These are phyloP conservation scores for Chaetophractus vellerosus DNA, from an alignment of 2,797 vertebrate genomes.

Conservation along the genomic window DNA sequence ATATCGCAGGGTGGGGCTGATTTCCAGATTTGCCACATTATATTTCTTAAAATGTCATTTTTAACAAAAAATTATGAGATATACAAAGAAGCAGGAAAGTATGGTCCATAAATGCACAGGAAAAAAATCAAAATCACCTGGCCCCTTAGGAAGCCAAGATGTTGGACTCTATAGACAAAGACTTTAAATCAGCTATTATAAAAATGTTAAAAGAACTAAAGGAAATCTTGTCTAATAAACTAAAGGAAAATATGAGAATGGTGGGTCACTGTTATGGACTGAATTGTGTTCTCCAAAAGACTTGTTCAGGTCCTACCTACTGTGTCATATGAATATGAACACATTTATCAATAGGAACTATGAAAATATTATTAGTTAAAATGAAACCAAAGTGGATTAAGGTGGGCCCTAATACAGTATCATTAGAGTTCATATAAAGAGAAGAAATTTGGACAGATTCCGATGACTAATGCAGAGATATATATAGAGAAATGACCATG, in stretches of 20 bases:
- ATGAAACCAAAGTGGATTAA: no score
- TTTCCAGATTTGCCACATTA: not conserved
- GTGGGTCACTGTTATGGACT: not conserved
- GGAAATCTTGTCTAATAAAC: not conserved
- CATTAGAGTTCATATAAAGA: no score
- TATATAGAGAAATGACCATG: no score
- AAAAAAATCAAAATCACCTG: not conserved
- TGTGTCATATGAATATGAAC: no score
- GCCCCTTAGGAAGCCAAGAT: not conserved
- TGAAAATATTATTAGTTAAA: no score
- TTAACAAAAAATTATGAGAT: not conserved
- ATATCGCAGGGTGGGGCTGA: not conserved
- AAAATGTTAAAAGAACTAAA: not conserved
- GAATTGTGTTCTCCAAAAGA: no score
- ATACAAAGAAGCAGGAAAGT: not conserved
- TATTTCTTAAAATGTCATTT: slow-evolving; percentile 4
- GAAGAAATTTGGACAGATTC: no score
- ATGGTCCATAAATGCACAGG: not conserved
- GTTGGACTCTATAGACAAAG: not conserved
- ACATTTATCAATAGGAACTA: no score
- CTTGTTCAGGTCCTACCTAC: no score
- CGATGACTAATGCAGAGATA: no score
- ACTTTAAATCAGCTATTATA: not conserved
- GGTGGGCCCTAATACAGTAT: no score
- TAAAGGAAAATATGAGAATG: not conserved